Evolutionary conservation across 1,140 invertebrate genomes (phyloP), one percentile per base, ranked within the genome.

Genomic region (Amphibalanus amphitrite): DNA sequence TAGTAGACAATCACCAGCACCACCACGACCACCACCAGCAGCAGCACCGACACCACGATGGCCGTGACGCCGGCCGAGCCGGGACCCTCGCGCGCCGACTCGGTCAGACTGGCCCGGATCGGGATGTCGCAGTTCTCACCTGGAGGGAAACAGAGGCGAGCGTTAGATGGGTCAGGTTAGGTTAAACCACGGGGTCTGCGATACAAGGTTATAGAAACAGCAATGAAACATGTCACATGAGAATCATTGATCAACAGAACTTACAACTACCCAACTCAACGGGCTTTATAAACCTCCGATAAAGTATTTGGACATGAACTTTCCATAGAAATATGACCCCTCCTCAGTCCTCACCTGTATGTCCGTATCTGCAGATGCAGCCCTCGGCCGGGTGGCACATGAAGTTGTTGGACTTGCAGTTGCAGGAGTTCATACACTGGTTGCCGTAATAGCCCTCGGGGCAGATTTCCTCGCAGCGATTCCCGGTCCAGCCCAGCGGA

Each of bases 371-470:
- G 76, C 92, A 94, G 20, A 88, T 82, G 79, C 93, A 95, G 25
- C 93, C 93, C 3, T 84, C 77, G 3, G 87, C 85, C 17, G 90
- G 85, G 79, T 94, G 89, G 77, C 93, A 95, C 70, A 87, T 84
- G 80, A 89, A 93, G 77, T 89, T 87, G 17, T 88, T 85, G 70
- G 85, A 88, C 71, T 84, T 82, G 78, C 92, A 94, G 72, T 88
- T 84, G 69, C 80, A 81, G 0, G 86, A 81, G 70, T 86, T 80
- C 86, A 93, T 90, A 77, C 93, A 95, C 77, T 93, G 89, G 73
- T 91, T 87, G 28, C 92, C 92, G 80, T 86, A 93, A 79, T 90
- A 94, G 69, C 92, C 92, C 78, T 92, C 90, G 0, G 91, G 91
- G 76, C 93, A 95, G 73, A 91, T 72, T 33, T 76, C 69, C 68